Evolutionary conservation across 2,888 invertebrate genomes (phyloP), one percentile per base, ranked within the genome.

Genomic region (Geophilus truncorum): DNA sequence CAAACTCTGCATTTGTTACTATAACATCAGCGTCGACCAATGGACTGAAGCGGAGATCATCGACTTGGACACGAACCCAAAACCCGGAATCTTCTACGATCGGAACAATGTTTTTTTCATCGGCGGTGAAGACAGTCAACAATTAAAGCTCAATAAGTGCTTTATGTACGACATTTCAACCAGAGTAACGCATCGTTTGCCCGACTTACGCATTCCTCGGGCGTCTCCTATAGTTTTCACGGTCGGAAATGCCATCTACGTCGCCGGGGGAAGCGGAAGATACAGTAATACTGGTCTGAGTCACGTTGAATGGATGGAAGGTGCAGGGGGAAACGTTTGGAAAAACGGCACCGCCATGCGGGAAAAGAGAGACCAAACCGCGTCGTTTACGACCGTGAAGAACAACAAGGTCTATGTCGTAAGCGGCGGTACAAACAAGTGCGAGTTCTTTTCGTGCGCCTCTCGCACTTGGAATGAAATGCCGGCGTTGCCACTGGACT

Each of bases 371-470:
- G 36, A 36, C 28, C 28, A 79, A n/a, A 32, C 28, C 2, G 79
- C 79, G n/a, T 62, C 62, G 51, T 79, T 28, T n/a, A 28, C 32
- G 5, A n/a, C 23, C 0, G 12, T 34, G 18, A 1, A 23, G 28
- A 30, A 79, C 18, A 57, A 36, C 32, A 28, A 30, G 7, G 36
- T 79, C 18, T 79, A 79, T 30, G 62, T 79, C 0, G 36, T 79
- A 1, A 70, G 79, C 4, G 79, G 79, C 2, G 79, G 79, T 12
- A 79, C 62, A 15, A 51, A 79, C 10, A 79, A 62, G 18, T 79
- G 79, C 62, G 79, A 79, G 36, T 79, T 28, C 18, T 62, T 79
- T 18, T 23, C 45, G 18, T 30, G 32, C 30, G 32, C 15, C 21
- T 28, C 62, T 9, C 57, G 36, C 62, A 79, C 62, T 1, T 79